These are phyloP conservation scores for Patella vulgata DNA, from an alignment of 1,140 invertebrate genomes.

Conservation along the genomic window DNA sequence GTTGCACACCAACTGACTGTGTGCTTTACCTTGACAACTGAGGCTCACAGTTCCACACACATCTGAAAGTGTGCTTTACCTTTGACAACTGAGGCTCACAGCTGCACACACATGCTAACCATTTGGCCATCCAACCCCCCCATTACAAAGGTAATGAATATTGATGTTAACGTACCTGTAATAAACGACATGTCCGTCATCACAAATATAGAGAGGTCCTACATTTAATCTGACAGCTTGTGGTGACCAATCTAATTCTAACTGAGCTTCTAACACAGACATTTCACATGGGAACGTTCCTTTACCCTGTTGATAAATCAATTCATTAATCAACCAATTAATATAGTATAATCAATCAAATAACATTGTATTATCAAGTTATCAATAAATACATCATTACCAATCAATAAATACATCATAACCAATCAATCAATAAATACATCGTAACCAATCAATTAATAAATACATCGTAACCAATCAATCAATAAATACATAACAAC, in stretches of 20 bases:
- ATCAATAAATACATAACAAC: no score
- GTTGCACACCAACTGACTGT: neutral
- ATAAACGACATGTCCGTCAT: constrained; percentile 73
- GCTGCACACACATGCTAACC: no score
- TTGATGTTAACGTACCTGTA: constrained; percentile 72
- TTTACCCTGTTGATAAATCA: constrained; percentile 59
- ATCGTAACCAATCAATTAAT: no score
- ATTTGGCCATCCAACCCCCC: neutral
- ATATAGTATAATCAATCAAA: neutral
- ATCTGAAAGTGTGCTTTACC: no score
- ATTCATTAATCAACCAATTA: neutral
- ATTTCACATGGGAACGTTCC: constrained; percentile 72
- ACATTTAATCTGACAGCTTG: constrained; percentile 66
- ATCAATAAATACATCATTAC: neutral
- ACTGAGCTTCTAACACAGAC: constrained; percentile 71
- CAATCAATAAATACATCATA: no score
- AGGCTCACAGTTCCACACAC: no score
- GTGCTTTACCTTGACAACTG: neutral
- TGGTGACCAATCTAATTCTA: constrained; percentile 72
- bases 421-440: no score
- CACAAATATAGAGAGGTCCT: constrained; percentile 69
- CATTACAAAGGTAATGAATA: constrained; percentile 2
- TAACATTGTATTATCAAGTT: no score
- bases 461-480: no score
- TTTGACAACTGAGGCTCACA: no score